Evolutionary conservation across 2,888 invertebrate genomes (phyloP).

Genomic region (Dicycla oo): DNA sequence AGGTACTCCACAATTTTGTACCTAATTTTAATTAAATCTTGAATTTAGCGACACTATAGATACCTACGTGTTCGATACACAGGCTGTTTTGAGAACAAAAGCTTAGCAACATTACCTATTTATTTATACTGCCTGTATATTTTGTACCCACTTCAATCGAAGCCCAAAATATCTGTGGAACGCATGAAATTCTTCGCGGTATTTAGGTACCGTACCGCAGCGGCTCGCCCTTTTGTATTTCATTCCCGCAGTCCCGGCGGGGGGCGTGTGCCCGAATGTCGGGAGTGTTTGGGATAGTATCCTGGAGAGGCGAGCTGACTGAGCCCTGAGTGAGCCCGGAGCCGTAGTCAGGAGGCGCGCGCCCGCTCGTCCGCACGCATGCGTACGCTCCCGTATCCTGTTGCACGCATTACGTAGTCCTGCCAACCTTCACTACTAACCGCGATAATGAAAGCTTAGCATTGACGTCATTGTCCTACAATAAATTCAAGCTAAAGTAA

Average conservation of each 20-base stretch:
- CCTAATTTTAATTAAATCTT: slow-evolving; percentile 3
- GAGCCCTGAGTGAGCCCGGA: slow-evolving; percentile 55
- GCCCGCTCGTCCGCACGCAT: slow-evolving; percentile 82
- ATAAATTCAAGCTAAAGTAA: slow-evolving; percentile 24
- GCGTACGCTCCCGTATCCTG: slow-evolving; percentile 78
- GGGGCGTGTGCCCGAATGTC: slow-evolving; percentile 73
- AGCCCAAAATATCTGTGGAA: slow-evolving; percentile 47
- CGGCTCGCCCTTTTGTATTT: slow-evolving; percentile 60
- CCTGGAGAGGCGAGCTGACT: slow-evolving; percentile 67
- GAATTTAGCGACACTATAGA: background rate
- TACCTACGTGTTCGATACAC: background rate
- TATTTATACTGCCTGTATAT: slow-evolving; percentile 27
- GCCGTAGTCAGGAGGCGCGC: slow-evolving; percentile 81
- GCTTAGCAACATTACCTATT: background rate
- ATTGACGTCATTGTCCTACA: slow-evolving; percentile 3
- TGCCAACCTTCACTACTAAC: slow-evolving; percentile 48
- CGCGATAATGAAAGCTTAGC: slow-evolving; percentile 47
- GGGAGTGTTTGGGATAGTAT: slow-evolving; percentile 73
- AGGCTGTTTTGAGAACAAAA: slow-evolving; percentile 22
- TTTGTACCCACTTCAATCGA: slow-evolving; percentile 42
- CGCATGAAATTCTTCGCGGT: slow-evolving; percentile 60
- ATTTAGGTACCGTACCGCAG: slow-evolving; percentile 50
- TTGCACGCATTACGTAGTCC: slow-evolving; percentile 74
- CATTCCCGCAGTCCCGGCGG: slow-evolving; percentile 69
- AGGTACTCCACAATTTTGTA: background rate